Base-by-base conservation (phyloP, 2,888 invertebrate species). In the Lochmaea crataegi region DNA sequence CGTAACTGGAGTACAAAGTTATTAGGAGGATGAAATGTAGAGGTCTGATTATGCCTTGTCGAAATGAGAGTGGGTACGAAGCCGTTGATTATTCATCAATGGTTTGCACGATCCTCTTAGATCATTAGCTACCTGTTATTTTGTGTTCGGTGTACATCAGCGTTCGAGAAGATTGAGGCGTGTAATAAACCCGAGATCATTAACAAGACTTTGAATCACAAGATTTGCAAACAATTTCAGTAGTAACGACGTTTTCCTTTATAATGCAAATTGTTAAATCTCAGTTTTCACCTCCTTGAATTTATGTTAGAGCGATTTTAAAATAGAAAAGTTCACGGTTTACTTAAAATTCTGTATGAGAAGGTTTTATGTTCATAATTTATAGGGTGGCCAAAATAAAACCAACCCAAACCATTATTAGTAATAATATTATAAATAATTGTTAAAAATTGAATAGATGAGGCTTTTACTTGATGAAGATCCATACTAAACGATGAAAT, bases 41-140 rank as follows among this genome's bases (percentile, higher is more conserved):
- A 60, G 60, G 60, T 9, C n/a, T 60, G 60, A 60, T 60, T 60
- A 60, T 38, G 38, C 38, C 32, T 16, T 32, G 60, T 38, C n/a
- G 60, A 60, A 60, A 60, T 38, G 60, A 60, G 60, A 60, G n/a
- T 38, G 38, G 38, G 56, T 57, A 18, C 26, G 48, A 38, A 32
- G 42, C 53, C 7, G 18, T 42, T 57, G 67, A 67, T 67, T 67
- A 67, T 58, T 67, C 45, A 67, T 67, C 67, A 67, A 67, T 66
- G 66, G 66, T 42, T 38, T 66, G 41, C 38, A 57, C 56, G 42
- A 56, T 57, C 67, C 57, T 67, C 67, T 57, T 67, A 45, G 57
- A 67, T 67, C 67, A 67, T 67, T 67, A 67, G 67, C 67, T 67
- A 67, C 58, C 58, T 53, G 53, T 53, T 53, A 53, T 53, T 53